A percentile compares a stretch with the other conserved stretches of the same genome.
These are phyloP conservation scores for Synchiropus splendidus DNA, from an alignment of 2,113 vertebrate genomes.

Conservation along the genomic window DNA sequence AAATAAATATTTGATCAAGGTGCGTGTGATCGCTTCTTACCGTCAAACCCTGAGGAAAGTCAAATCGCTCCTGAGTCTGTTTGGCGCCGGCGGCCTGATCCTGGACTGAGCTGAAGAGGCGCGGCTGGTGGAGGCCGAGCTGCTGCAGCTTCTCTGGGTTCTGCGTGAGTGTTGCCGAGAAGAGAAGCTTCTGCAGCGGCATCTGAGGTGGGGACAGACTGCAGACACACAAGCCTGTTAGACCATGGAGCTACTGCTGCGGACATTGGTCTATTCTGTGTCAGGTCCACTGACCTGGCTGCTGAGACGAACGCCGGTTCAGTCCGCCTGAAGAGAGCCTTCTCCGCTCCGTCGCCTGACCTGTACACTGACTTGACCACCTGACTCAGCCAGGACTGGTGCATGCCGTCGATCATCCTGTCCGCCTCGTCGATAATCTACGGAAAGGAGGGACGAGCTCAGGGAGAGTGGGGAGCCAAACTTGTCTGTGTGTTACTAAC, in stretches of 20 bases:
- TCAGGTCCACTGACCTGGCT: constrained; percentile 73
- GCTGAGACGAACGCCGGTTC: constrained; percentile 67
- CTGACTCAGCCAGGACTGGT: constrained; percentile 85
- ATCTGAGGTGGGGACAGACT: constrained; percentile 76
- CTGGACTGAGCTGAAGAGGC: constrained; percentile 77
- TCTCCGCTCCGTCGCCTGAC: constrained; percentile 1
- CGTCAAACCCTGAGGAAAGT: constrained; percentile 76
- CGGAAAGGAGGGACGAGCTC: too few species aligned
- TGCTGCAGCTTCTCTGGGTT: constrained; percentile 91
- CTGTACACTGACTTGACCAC: constrained; percentile 73
- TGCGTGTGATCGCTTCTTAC: constrained; percentile 67
- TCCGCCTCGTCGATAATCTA: constrained; percentile 92
- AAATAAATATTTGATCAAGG: too few species aligned
- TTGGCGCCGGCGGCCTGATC: neutral
- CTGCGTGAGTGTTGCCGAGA: constrained; percentile 89
- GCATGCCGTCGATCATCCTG: constrained; percentile 93
- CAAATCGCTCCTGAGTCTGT: constrained; percentile 54
- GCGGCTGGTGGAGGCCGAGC: constrained; percentile 80
- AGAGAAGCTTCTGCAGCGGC: constrained; percentile 90
- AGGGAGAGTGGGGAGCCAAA: too few species aligned
- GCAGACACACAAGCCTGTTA: constrained; percentile 1
- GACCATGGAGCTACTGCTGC: too few species aligned
- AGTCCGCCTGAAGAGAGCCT: constrained; percentile 62
- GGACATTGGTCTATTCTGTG: too few species aligned
- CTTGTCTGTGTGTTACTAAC: constrained; percentile 15